phyloP scores from a whole-genome alignment of 2,888 invertebrate genomes.

The Drosophila percnosoma region DNA sequence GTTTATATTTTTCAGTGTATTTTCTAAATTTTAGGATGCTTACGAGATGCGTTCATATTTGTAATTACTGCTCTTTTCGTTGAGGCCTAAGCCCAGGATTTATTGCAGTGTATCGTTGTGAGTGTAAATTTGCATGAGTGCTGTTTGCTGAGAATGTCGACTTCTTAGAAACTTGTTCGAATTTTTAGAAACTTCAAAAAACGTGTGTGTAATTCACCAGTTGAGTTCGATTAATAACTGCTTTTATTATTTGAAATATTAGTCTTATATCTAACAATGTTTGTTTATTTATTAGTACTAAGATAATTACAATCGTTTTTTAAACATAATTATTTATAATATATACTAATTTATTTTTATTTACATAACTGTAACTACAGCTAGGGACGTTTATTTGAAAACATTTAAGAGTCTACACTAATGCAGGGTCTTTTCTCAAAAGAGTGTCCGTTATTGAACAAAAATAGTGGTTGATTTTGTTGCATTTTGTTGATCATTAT shows the following conservation, averaged over 20 bases:
- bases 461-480: background rate
- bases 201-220: background rate
- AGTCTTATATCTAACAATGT: background rate
- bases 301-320: background rate
- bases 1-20: background rate
- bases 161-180: background rate
- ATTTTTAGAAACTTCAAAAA: background rate
- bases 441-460: background rate
- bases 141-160: background rate
- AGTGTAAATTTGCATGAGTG: background rate
- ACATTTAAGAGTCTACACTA: background rate
- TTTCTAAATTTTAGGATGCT: rapidly evolving
- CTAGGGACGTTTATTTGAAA: background rate
- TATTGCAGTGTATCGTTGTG: background rate
- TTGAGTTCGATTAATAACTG: background rate
- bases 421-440: background rate
- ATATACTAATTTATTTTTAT: background rate
- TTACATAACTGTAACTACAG: background rate
- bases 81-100: background rate
- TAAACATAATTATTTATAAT: background rate
- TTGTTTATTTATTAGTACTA: background rate
- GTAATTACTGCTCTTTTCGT: background rate
- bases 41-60: too few relatives aligned
- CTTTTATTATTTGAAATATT: background rate
- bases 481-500: background rate